Evolutionary conservation across 1,140 invertebrate species (phyloP).

Genomic region (Caerostris darwini): DNA sequence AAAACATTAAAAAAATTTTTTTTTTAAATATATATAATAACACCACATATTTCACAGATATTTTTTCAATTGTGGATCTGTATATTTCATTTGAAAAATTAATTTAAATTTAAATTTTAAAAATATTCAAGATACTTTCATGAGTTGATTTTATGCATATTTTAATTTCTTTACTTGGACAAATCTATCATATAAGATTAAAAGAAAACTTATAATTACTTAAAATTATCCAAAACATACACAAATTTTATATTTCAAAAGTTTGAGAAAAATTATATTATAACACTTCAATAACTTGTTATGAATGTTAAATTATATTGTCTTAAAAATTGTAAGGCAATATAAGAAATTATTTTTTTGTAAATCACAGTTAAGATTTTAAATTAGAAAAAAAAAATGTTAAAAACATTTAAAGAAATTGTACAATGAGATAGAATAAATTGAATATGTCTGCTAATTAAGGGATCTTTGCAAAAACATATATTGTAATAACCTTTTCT

Average conservation of each 20-base stretch:
- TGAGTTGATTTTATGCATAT: slow-evolving; percentile 89
- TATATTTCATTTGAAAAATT: too few relatives aligned
- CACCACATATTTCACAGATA: too few relatives aligned
- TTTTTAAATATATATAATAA: too few relatives aligned
- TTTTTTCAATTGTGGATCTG: too few relatives aligned
- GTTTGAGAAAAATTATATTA: neutral
- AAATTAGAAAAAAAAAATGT: neutral
- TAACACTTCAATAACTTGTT: neutral
- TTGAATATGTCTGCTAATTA: too few relatives aligned
- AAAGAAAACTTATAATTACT: slow-evolving; percentile 75
- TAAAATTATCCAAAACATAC: too few relatives aligned
- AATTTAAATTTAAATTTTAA: neutral
- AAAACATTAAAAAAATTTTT: too few relatives aligned
- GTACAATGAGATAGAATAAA: too few relatives aligned
- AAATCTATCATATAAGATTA: slow-evolving; percentile 89
- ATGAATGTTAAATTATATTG: neutral
- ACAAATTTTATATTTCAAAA: neutral
- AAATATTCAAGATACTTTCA: slow-evolving; percentile 84
- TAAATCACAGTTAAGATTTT: neutral
- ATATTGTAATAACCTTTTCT: too few relatives aligned
- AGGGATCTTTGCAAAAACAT: too few relatives aligned
- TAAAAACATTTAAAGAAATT: neutral
- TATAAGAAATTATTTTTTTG: neutral
- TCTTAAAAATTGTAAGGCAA: neutral
- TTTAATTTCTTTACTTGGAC: slow-evolving; percentile 95